Evolutionary conservation across 2,888 invertebrate genomes (phyloP), one percentile per base, ranked within the genome.

Genomic region (Thelaira solivaga): DNA sequence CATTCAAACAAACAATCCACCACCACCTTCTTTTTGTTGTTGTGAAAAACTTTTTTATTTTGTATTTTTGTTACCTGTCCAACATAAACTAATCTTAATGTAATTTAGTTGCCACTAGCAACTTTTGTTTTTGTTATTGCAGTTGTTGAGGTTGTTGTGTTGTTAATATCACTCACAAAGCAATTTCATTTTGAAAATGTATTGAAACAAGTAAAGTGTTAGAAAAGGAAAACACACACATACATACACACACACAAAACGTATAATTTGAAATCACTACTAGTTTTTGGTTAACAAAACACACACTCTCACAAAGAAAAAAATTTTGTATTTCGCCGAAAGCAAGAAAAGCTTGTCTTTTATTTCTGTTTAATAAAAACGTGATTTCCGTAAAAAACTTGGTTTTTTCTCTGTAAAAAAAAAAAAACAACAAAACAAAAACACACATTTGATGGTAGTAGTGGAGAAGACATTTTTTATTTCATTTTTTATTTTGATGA

Each of bases 321-420:
- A 36, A 29, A 29, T 20, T 53, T 26, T 20, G 13, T 13, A 62
- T 55, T 62, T 71, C 22, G 29, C 55, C 24, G 22, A 53, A 55
- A 72, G 31, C 16, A 67, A 61, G 34, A 61, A 75, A 61, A 61
- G 13, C 45, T 51, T 36, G 29, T 45, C 26, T 45, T 45, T 45
- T 64, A 22, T 49, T 65, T 43, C 36, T 51, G 20, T 74, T 36
- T 18, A 29, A 43, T 24, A 43, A 69, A 72, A 72, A 74, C 78
- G 78, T 78, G 78, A 78, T 78, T 74, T 78, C 78, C 78, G 73
- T 69, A 61, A 73, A 34, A 62, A 41, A 26, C 4, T 0, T 13
- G 31, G 11, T 3, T 18, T 67, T 39, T 22, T 41, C 55, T 0
- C 36, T 36, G n/a, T n/a, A n/a, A n/a, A n/a, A n/a, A n/a, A n/a